Conservation (phyloP, 2,888 invertebrate species). For the Parascotia fuliginaria region DNA sequence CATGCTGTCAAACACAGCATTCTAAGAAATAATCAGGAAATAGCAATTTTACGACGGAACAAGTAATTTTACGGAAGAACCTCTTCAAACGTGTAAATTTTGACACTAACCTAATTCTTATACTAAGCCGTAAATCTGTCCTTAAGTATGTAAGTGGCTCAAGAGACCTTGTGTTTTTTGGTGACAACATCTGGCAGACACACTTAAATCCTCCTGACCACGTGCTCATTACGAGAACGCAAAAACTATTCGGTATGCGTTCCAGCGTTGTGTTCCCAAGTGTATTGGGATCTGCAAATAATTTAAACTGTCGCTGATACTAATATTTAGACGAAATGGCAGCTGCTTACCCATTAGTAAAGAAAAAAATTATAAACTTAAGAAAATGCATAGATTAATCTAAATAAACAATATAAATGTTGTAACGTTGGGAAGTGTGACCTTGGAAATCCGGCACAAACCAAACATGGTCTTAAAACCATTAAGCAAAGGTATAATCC, state of each 20-base stretch:
- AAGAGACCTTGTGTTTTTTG: conserved; percentile 31
- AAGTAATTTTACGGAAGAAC: conserved; percentile 52
- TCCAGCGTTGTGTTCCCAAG: conserved; percentile 1
- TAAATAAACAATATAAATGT: too few relatives aligned
- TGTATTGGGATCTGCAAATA: background rate
- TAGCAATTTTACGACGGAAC: conserved; percentile 32
- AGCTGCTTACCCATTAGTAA: too few relatives aligned
- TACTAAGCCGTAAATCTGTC: conserved; percentile 54
- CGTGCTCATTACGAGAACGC: conserved; percentile 42
- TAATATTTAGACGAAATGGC: too few relatives aligned
- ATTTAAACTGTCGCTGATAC: background rate
- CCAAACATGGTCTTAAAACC: too few relatives aligned
- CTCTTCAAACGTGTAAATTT: conserved; percentile 65
- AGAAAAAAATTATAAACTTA: too few relatives aligned
- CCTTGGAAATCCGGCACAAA: too few relatives aligned
- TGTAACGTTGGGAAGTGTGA: too few relatives aligned
- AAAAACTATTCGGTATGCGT: conserved; percentile 2
- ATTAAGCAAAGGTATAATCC: too few relatives aligned
- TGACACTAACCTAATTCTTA: conserved; percentile 48
- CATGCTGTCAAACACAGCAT: conserved; percentile 2
- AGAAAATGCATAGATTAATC: too few relatives aligned
- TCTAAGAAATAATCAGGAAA: conserved; percentile 36
- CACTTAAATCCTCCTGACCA: conserved; percentile 26
- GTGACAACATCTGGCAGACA: conserved; percentile 44
- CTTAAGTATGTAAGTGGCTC: conserved; percentile 45